Evolutionary conservation across 2,113 vertebrate species (phyloP), one percentile per base, ranked within the genome.

Genomic region (Irena cyanogastra): DNA sequence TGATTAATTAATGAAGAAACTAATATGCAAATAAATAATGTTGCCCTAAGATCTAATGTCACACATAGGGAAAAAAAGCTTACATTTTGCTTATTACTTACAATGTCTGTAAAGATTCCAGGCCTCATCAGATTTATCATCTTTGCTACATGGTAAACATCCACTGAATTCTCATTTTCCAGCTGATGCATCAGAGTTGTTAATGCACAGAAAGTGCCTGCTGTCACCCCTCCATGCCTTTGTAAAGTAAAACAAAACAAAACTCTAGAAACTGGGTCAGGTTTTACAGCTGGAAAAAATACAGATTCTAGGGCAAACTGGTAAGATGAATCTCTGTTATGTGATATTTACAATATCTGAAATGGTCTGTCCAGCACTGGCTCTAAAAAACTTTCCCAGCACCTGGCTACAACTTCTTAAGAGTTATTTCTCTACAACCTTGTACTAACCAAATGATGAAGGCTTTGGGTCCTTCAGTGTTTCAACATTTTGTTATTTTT

Each of bases 121-220:
- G 99, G 99, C 94, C 99, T 99, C 98, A 99, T 99, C 82, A 99
- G 94, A 97, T 99, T 99, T 45, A 97, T 98, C 98, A 99, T 98
- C 97, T 98, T 99, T 69, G 99, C 98, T 95, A 98, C 98, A 57
- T 99, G 99, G 97, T 99, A 99, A 91, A 99, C 98, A 78, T 99
- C 99, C 63, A 99, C 96, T 4, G 98, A 98, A 39, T 98, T 98
- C 88, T 99, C 99, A 45, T 98, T 98, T 95, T 99, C 98, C 80
- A 99, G 98, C 66, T 99, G 99, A 77, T 98, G 97, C 94, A 98
- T 98, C 71, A 99, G 97, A 18, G 99, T 98, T 14, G 97, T 98
- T 47, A 99, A 97, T 31, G 98, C 97, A 93, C 99, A 99, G 97
- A 99, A 99, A 7, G 98, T 99, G 52, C 98, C 99, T 6, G 99